phyloP scores from a whole-genome alignment of 2,888 invertebrate species.

The Lissonota sp. region DNA sequence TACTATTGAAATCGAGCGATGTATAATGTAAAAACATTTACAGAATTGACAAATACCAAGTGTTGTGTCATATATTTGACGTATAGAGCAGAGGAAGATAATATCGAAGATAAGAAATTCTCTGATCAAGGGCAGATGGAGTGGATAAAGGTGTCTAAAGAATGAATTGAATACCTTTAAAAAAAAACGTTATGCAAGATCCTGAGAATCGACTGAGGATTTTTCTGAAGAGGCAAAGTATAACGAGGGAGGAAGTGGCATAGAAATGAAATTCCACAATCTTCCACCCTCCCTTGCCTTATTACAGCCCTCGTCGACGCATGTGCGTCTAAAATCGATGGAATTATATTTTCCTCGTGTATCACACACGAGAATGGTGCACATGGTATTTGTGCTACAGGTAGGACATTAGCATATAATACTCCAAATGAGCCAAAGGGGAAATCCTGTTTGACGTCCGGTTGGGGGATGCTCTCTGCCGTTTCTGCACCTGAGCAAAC shows the following conservation, averaged over 20 bases:
- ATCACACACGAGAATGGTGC: background rate
- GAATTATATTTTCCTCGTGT: background rate
- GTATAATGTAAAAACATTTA: no score
- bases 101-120: no score
- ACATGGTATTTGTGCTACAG: conserved; percentile 48
- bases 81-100: no score
- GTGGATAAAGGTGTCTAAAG: no score
- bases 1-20: no score
- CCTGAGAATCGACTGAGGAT: background rate
- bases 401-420: conserved; percentile 56
- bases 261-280: background rate
- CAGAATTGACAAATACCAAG: no score
- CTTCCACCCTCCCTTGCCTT: no score
- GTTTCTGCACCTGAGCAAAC: conserved; percentile 56
- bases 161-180: no score
- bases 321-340: background rate
- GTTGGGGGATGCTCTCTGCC: conserved; percentile 37
- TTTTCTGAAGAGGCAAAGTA: background rate
- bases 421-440: conserved; percentile 54
- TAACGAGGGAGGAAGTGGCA: background rate
- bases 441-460: conserved; percentile 66
- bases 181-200: no score
- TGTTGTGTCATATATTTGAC: no score
- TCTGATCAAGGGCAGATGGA: no score
- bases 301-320: background rate